Conservation (phyloP, 92 coral and sea anemone genomes). For the Diadumene lineata region DNA sequence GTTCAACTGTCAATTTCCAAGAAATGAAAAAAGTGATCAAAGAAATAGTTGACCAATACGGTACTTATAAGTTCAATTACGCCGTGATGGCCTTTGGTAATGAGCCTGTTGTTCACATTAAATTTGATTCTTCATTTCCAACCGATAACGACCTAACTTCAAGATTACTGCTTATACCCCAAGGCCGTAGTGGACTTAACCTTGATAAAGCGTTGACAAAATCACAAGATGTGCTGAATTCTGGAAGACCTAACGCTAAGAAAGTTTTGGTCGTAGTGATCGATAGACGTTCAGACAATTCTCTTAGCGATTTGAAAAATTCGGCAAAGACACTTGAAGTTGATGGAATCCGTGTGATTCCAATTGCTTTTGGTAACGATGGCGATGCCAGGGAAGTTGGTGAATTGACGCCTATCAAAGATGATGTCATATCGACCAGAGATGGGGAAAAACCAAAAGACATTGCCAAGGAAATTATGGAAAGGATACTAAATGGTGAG, state of each 20-base stretch:
- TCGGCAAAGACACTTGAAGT: constrained; percentile 62
- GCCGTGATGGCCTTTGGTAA: constrained; percentile 56
- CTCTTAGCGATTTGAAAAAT: constrained; percentile 38
- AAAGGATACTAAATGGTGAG: constrained; percentile 47
- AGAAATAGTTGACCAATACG: constrained; percentile 60
- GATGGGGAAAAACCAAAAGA: constrained; percentile 63
- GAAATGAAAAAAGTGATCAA: constrained; percentile 68
- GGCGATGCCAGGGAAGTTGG: constrained; percentile 63
- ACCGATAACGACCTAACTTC: constrained; percentile 42
- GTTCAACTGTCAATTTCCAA: constrained; percentile 52
- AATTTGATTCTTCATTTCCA: constrained; percentile 43
- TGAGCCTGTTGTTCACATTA: constrained; percentile 39
- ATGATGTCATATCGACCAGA: constrained; percentile 57
- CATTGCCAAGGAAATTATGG: constrained; percentile 58
- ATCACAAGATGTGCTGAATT: constrained; percentile 48
- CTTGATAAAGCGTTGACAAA: constrained; percentile 54
- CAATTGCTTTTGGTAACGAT: constrained; percentile 76
- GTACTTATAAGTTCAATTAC: constrained; percentile 56
- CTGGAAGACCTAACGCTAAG: constrained; percentile 62
- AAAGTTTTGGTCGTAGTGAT: constrained; percentile 75
- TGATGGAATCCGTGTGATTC: constrained; percentile 70
- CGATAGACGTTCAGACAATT: constrained; percentile 69
- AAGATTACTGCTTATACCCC: constrained; percentile 35
- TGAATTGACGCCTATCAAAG: constrained; percentile 54
- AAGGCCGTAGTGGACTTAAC: constrained; percentile 35